Evolutionary conservation across 2,797 vertebrate genomes (phyloP), one percentile per base, ranked within the genome.

Genomic region (Pempheris klunzingeri): DNA sequence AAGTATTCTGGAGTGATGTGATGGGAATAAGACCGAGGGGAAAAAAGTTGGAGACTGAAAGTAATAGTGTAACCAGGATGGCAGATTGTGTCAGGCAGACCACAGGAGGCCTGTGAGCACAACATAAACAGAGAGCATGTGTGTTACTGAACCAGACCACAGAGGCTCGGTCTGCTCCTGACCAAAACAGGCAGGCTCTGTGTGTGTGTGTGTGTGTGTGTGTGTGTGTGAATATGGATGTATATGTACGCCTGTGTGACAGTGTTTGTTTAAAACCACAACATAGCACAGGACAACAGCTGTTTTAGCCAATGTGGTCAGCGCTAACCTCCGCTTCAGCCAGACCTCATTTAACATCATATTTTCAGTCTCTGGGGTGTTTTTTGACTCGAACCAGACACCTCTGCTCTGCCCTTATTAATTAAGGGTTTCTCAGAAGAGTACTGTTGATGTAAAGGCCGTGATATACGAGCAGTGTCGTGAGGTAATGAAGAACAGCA

Each of bases 191-290:
- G 28, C 61, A 12, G 44, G 2, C 71, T 73, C 57, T 76, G 38
- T 85, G 59, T 63, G 67, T 24, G 7, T 57, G 36, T 66, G 18
- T 68, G 52, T 71, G 20, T 73, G 44, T 81, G 57, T 57, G 59
- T 22, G 5, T 65, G 36, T 70, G 17, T 59, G n/a, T 72, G 69
- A 75, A 81, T 84, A 74, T 74, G 69, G 73, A 62, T 69, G 73
- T 74, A 73, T 74, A 68, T 44, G 65, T 60, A 32, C 46, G 53
- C 59, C 47, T 76, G 83, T 84, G 81, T 47, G 71, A 74, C 81
- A 20, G 80, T 90, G 89, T 91, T 90, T 91, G 85, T 90, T 80
- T 90, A 81, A 90, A 87, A 86, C 90, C 91, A 87, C 90, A 88
- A 90, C 86, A 90, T 22, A 81, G 61, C 36, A 2, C 81, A 71